phyloP scores from a whole-genome alignment of 2,888 invertebrate genomes.

The Proisotoma minuta region DNA sequence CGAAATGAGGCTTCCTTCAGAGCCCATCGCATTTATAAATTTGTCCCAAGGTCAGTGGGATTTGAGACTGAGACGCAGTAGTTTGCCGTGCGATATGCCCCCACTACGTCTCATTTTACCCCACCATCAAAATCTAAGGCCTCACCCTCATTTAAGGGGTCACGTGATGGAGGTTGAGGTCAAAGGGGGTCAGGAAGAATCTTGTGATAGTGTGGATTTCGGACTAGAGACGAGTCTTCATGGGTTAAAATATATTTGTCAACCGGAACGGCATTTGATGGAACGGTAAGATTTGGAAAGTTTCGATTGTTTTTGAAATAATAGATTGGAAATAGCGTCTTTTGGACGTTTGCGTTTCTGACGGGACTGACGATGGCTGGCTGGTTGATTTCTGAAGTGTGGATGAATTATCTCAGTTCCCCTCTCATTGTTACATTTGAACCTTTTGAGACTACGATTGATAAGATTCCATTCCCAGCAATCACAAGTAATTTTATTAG shows the following conservation, averaged over 20 bases:
- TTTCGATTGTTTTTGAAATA: background rate
- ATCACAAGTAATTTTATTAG: slow-evolving; percentile 58
- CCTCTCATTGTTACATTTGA: slow-evolving; percentile 76
- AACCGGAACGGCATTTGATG: background rate
- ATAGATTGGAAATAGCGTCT: slow-evolving; percentile 5
- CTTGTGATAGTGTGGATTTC: background rate
- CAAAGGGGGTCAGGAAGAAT: too few relatives aligned
- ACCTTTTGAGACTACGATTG: slow-evolving; percentile 64
- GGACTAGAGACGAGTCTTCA: background rate
- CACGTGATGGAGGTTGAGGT: too few relatives aligned
- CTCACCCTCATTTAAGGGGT: too few relatives aligned
- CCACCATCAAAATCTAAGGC: too few relatives aligned
- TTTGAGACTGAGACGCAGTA: too few relatives aligned
- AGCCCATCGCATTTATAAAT: too few relatives aligned
- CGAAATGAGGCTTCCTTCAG: too few relatives aligned
- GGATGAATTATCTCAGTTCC: slow-evolving; percentile 63
- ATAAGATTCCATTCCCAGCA: slow-evolving; percentile 73
- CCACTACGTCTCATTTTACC: too few relatives aligned
- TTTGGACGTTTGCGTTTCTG: slow-evolving; percentile 42
- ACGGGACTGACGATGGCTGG: slow-evolving; percentile 35
- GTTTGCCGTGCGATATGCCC: too few relatives aligned
- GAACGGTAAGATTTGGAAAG: background rate
- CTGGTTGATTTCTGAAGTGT: slow-evolving; percentile 42
- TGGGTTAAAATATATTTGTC: background rate
- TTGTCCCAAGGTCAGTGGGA: too few relatives aligned